Percentiles rank a stretch among this genome's conserved stretches.
These are phyloP conservation scores for Folsomia candida DNA, from an alignment of 2,888 invertebrate species.

Conservation along the genomic window DNA sequence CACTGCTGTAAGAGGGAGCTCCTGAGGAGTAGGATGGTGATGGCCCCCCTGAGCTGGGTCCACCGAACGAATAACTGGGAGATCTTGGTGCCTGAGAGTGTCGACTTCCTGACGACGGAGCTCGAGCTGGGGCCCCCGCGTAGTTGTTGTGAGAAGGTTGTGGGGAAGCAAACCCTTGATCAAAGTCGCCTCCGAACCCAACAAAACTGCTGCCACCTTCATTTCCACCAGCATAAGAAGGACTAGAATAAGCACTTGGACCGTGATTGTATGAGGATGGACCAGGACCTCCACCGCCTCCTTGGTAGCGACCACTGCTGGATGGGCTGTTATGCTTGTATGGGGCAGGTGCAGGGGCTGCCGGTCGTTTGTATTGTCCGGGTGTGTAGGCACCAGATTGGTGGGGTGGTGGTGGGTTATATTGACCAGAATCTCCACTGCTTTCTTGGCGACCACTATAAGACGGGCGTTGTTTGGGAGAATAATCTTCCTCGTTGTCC, in stretches of 20 bases:
- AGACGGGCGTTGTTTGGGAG: not conserved
- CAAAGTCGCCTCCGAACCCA: not conserved
- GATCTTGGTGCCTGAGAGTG: not conserved
- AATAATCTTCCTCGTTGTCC: conserved; percentile 24
- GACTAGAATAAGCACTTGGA: conserved; percentile 2
- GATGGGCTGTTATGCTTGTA: conserved; percentile 3
- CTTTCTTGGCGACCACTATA: conserved; percentile 2
- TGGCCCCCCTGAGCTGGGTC: conserved; percentile 10
- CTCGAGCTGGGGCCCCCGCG: conserved; percentile 17
- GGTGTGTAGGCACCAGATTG: conserved; percentile 22
- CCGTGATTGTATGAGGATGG: not conserved
- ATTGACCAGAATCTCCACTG: conserved; percentile 7
- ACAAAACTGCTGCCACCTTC: not conserved
- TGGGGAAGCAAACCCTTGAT: not conserved
- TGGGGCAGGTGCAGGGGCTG: not conserved
- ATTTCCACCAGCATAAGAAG: not conserved
- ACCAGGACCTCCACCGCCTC: not conserved
- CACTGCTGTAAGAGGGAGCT: too few relatives aligned
- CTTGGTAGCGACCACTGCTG: conserved; percentile 3
- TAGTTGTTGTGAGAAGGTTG: not conserved
- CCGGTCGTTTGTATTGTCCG: conserved; percentile 21
- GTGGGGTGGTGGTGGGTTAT: conserved; percentile 17
- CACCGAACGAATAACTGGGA: not conserved
- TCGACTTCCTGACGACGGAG: not conserved
- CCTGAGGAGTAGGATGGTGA: conserved; percentile 8